Evolutionary conservation across 2,888 invertebrate genomes (phyloP), one percentile per base, ranked within the genome.

Genomic region (Coecobrya sp.): DNA sequence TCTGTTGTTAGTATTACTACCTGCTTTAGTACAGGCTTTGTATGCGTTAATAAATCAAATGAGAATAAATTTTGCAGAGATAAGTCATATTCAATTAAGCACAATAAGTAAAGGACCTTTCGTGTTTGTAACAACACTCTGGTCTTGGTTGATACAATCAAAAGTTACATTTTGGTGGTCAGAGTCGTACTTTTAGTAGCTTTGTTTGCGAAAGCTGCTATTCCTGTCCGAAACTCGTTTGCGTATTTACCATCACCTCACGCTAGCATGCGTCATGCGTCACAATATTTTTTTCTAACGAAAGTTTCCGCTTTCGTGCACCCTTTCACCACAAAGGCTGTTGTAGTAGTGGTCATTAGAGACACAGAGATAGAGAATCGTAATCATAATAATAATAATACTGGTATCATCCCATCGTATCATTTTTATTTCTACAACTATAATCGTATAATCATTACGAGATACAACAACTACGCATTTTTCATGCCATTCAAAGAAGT

Each of bases 311-410:
- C 87, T 87, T 79, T 22, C 62, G 2, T 68, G 88, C 81, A 52
- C 68, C 81, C 30, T 81, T 89, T 89, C 81, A 81, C 10, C 30
- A n/a, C 13, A 59, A 52, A 52, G 16, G 19, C 8, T 82, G 42
- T 62, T 36, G 62, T 42, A 62, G 76, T 62, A 45, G 73, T 86
- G 86, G 86, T 70, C 86, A 82, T 82, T 82, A 82, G 81, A 82
- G 36, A 30, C 16, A 42, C 36, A 36, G 73, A 22, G 19, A 68
- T 11, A 59, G 19, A 68, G 59, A 59, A 0, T 65, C 36, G 73
- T 45, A 76, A 52, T 52, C 4, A 81, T 81, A 52, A 52, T 81
- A 52, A 59, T 79, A 68, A 68, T 27, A 19, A 8, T 62, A 22
- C 25, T 7, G 16, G 4, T 30, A 68, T 36, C 19, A 42, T 73